A percentile compares a stretch with the other conserved stretches of the same genome.
phyloP scores from a whole-genome alignment of 2,888 invertebrate species.

The Metellina segmentata region DNA sequence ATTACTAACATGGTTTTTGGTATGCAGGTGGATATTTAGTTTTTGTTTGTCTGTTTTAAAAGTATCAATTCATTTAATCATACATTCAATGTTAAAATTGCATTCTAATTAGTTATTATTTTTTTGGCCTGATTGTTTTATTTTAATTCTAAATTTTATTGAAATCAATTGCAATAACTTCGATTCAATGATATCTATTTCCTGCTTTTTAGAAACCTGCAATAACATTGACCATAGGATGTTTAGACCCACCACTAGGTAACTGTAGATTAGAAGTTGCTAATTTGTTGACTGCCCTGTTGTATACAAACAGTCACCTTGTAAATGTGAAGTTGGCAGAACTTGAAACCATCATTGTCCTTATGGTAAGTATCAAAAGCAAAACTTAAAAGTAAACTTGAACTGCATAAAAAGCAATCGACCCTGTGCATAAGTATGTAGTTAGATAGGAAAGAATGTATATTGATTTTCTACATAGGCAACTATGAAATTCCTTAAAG shows the following conservation, averaged over 20 bases:
- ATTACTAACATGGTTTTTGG: no score
- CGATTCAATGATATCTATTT: no score
- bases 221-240: constrained; percentile 87
- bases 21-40: no score
- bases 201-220: constrained; percentile 82
- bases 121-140: no score
- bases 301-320: constrained; percentile 87
- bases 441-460: background rate
- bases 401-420: background rate
- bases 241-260: constrained; percentile 89
- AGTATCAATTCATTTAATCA: no score
- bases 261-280: constrained; percentile 90
- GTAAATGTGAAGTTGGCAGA: constrained; percentile 86
- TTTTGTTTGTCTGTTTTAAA: no score
- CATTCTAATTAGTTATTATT: no score
- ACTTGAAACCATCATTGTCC: constrained; percentile 83
- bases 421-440: background rate
- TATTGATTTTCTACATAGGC: background rate
- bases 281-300: constrained; percentile 88
- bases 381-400: background rate
- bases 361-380: constrained; percentile 82
- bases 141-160: no score
- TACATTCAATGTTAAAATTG: no score
- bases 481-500: no score
- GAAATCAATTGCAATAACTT: no score